Evolutionary conservation across 2,113 vertebrate species (phyloP).

Genomic region (Megaceryle torquata): DNA sequence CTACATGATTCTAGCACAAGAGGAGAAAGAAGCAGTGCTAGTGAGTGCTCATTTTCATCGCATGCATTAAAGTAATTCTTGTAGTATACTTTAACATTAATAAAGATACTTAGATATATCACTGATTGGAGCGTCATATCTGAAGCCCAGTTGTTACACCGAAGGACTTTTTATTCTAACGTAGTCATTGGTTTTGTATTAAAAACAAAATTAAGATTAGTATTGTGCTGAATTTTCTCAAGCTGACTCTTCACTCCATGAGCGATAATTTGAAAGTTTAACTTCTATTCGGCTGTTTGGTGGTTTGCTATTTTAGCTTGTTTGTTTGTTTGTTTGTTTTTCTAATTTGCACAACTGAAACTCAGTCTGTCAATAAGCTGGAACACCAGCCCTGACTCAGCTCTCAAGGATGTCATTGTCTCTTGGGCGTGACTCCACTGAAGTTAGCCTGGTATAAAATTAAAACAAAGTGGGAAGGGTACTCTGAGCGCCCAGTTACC

Average conservation of each 20-base stretch:
- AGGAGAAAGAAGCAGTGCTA: background rate
- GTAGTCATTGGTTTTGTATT: background rate
- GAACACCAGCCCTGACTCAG: conserved; percentile 47
- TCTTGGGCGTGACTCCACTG: conserved; percentile 23
- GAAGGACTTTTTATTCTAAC: background rate
- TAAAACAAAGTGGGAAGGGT: background rate
- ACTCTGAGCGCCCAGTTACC: background rate
- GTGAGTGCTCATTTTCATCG: background rate
- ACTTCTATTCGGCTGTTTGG: background rate
- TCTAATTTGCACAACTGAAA: conserved; percentile 45
- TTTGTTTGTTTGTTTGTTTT: background rate
- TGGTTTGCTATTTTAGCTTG: no score
- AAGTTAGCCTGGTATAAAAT: background rate
- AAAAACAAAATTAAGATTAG: background rate
- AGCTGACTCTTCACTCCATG: background rate
- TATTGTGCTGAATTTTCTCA: background rate
- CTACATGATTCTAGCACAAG: background rate
- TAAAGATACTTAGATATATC: background rate
- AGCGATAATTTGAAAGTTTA: background rate
- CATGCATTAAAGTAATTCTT: background rate
- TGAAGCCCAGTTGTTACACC: background rate
- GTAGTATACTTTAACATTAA: background rate
- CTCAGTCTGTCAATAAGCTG: background rate
- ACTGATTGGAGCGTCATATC: background rate
- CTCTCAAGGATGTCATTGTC: background rate